Evolutionary conservation across 2,888 invertebrate species (phyloP).

Genomic region (Monopis laevigella): DNA sequence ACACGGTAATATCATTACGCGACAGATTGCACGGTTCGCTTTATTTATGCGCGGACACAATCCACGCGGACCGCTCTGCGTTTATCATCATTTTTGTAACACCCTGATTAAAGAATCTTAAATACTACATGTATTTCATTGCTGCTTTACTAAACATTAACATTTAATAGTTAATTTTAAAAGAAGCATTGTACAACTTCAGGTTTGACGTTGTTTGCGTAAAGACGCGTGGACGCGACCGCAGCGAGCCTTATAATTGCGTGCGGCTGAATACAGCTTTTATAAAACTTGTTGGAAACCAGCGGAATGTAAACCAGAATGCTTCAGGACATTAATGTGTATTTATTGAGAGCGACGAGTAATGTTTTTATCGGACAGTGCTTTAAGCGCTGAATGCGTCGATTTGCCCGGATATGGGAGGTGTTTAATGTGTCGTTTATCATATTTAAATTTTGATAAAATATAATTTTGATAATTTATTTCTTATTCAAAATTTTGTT

Average conservation of each 20-base stretch:
- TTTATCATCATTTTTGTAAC: conserved; percentile 2
- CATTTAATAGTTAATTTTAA: neutral
- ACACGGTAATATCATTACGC: conserved; percentile 46
- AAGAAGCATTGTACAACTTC: neutral
- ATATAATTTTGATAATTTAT: conserved; percentile 9
- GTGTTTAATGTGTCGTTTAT: conserved; percentile 29
- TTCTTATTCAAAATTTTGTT: conserved; percentile 7
- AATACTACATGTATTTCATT: neutral
- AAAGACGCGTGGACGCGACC: conserved; percentile 12
- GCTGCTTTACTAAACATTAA: neutral
- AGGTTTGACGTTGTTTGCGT: neutral
- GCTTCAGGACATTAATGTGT: conserved; percentile 62
- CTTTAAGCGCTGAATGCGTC: conserved; percentile 38
- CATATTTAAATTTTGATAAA: conserved; percentile 22
- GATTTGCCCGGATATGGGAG: conserved; percentile 39
- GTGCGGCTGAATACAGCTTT: conserved; percentile 57
- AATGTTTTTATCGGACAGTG: conserved; percentile 62
- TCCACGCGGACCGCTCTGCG: neutral
- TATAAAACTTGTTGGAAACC: conserved; percentile 64
- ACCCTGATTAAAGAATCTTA: neutral
- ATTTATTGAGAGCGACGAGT: conserved; percentile 62
- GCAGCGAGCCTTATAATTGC: conserved; percentile 50
- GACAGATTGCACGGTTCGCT: conserved; percentile 38
- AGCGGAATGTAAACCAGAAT: conserved; percentile 65
- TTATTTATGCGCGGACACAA: conserved; percentile 38